Conservation (phyloP, 2,888 invertebrate species). For the Acanthoscelides obtectus region DNA sequence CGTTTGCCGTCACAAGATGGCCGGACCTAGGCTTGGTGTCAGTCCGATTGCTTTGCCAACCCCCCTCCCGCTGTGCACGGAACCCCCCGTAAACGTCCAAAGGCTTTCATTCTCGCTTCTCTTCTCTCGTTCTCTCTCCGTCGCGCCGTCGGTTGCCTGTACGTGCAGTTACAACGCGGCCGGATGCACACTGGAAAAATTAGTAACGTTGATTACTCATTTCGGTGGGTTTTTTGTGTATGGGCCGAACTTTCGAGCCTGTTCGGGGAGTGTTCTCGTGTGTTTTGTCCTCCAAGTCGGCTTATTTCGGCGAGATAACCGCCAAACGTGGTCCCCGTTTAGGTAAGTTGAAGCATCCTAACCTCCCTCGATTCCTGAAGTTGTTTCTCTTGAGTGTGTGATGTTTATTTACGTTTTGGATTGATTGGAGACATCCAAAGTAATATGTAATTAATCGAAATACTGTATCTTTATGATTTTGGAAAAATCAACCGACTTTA, state of each 20-base stretch:
- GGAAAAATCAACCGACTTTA: no score
- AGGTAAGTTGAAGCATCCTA: neutral
- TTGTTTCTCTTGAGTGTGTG: neutral
- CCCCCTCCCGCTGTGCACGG: slow-evolving; percentile 46
- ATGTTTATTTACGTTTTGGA: neutral
- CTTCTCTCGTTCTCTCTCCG: slow-evolving; percentile 25
- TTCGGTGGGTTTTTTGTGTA: slow-evolving; percentile 37
- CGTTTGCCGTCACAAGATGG: slow-evolving; percentile 49
- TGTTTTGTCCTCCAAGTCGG: neutral
- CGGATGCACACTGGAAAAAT: slow-evolving; percentile 48
- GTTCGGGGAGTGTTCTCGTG: slow-evolving; percentile 11
- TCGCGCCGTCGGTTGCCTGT: slow-evolving; percentile 15
- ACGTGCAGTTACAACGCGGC: slow-evolving; percentile 46
- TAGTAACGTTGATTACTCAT: slow-evolving; percentile 42
- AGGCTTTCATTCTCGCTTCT: slow-evolving; percentile 49
- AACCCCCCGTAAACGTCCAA: slow-evolving; percentile 48
- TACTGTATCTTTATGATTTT: no score
- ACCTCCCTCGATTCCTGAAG: neutral
- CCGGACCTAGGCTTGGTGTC: slow-evolving; percentile 49
- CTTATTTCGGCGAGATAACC: neutral
- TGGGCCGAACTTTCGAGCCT: slow-evolving; percentile 25
- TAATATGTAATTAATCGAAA: no score
- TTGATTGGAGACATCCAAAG: neutral
- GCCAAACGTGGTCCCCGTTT: neutral
- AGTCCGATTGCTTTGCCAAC: slow-evolving; percentile 43